Evolutionary conservation across 1,140 invertebrate species (phyloP).

Genomic region (Pomacea maculata): DNA sequence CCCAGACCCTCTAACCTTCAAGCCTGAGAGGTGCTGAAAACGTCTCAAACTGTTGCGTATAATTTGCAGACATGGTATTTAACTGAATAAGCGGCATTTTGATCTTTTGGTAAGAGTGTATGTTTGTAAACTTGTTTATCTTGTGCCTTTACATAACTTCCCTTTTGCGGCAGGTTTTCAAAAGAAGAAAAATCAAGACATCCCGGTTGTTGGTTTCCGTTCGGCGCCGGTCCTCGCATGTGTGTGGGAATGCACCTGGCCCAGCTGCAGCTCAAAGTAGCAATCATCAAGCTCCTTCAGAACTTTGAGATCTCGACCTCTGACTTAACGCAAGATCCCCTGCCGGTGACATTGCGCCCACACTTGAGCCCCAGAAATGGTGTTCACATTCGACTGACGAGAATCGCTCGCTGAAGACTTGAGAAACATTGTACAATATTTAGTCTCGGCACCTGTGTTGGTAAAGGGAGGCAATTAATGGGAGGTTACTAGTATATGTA

Average conservation of each 20-base stretch:
- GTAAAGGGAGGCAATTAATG: no score
- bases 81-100: no score
- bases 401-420: background rate
- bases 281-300: constrained; percentile 52
- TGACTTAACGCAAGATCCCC: constrained; percentile 26
- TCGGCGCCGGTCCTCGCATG: constrained; percentile 69
- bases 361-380: constrained; percentile 32
- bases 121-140: no score
- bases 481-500: no score
- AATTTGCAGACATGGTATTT: no score
- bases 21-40: constrained; percentile 51
- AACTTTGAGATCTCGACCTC: constrained; percentile 27
- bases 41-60: no score
- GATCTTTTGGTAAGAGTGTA: no score
- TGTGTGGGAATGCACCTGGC: constrained; percentile 75
- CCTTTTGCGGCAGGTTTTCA: constrained; percentile 36
- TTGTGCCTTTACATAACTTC: background rate
- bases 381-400: constrained; percentile 24
- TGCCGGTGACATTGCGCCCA: constrained; percentile 33
- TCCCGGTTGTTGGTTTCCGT: constrained; percentile 66
- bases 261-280: constrained; percentile 74
- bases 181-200: constrained; percentile 31
- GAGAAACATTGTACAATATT: no score
- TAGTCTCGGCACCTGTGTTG: no score
- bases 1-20: constrained; percentile 64